phyloP scores from a whole-genome alignment of 1,140 invertebrate genomes.

The Pseudomyrmex flavicornis region DNA sequence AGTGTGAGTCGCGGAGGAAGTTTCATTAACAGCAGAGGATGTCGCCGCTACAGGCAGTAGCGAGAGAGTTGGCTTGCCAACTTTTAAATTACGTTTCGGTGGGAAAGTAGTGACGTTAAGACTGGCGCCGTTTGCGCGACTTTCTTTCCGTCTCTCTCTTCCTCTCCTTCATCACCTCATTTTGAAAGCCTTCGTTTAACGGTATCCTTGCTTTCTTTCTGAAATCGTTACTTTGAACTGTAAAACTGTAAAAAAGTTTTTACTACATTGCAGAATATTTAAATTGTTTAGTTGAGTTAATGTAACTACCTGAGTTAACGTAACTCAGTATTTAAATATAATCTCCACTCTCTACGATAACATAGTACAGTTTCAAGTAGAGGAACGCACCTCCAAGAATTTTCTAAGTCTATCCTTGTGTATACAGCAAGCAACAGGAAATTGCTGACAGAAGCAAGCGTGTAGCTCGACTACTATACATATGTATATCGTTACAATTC shows the following conservation, averaged over 20 bases:
- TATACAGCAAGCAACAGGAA: neutral
- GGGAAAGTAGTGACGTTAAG: conserved; percentile 75
- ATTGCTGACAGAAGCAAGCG: conserved; percentile 45
- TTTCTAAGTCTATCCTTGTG: too few relatives aligned
- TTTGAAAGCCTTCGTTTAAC: neutral
- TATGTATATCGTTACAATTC: conserved; percentile 75
- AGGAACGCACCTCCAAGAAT: neutral
- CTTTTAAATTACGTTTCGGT: conserved; percentile 84
- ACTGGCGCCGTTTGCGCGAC: conserved; percentile 22
- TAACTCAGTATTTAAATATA: neutral
- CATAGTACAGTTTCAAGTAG: neutral
- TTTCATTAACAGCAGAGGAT: conserved; percentile 82
- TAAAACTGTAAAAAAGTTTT: neutral
- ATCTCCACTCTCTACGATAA: neutral
- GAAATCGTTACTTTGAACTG: neutral
- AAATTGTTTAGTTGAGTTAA: neutral
- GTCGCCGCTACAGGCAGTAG: conserved; percentile 51
- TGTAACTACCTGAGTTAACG: neutral
- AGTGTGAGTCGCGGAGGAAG: conserved; percentile 77
- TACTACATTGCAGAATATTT: neutral
- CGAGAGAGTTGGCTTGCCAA: conserved; percentile 74
- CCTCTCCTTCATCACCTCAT: neutral
- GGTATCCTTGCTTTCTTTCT: neutral
- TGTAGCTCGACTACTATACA: conserved; percentile 48
- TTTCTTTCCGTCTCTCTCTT: conserved; percentile 1